Conservation (phyloP, 2,113 vertebrate species). For the Apteryx mantelli region DNA sequence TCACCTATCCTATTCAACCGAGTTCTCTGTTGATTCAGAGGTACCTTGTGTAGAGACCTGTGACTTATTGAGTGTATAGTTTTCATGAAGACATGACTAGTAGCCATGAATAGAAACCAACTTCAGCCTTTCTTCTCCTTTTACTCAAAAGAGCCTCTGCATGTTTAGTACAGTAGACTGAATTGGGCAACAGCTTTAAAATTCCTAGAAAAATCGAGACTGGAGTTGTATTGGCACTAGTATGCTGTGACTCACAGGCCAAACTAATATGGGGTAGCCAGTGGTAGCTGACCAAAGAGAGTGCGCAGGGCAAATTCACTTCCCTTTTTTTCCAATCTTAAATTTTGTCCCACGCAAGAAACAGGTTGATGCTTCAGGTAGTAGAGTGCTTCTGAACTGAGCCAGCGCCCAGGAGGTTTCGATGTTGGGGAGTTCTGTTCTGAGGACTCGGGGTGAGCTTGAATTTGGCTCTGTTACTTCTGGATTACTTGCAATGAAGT, state of each 20-base stretch:
- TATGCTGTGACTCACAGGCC: background rate
- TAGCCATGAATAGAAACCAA: background rate
- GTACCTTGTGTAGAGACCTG: background rate
- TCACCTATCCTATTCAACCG: background rate
- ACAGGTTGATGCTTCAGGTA: background rate
- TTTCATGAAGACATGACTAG: accelerated
- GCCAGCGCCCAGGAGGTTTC: background rate
- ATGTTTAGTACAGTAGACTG: background rate
- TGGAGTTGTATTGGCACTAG: background rate
- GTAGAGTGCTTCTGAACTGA: background rate
- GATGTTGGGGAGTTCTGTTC: background rate
- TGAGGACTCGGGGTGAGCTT: background rate
- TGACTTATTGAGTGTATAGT: background rate
- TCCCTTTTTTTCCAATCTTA: background rate
- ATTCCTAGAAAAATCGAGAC: background rate
- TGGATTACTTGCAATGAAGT: background rate
- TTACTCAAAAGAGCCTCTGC: background rate
- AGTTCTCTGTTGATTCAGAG: background rate
- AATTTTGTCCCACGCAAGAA: background rate
- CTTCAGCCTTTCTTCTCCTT: background rate
- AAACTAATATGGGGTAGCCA: background rate
- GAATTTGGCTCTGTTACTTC: background rate
- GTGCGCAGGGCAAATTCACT: background rate
- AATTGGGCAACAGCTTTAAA: background rate
- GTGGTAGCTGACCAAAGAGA: background rate